A percentile compares a stretch with the other conserved stretches of the same genome.
Conservation (phyloP, 2,888 invertebrate species). For the Sthenelais limicola region DNA sequence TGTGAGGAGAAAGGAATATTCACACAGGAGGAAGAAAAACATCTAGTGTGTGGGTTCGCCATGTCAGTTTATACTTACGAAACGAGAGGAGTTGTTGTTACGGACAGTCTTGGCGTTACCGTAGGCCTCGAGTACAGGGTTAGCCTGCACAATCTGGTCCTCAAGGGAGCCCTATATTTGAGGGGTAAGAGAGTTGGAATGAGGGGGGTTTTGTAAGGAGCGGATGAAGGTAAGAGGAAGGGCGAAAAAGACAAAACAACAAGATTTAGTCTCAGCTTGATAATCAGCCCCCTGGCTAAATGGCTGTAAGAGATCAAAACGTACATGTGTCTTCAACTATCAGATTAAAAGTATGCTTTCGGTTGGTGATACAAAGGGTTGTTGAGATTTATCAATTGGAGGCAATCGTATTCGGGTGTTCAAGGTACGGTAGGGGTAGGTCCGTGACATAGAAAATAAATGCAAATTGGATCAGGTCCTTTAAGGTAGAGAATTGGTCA, state of each 20-base stretch:
- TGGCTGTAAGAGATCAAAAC: no score
- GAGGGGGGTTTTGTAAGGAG: slow-evolving; percentile 1
- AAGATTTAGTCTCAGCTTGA: no score
- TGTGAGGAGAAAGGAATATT: background rate
- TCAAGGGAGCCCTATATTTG: slow-evolving; percentile 87
- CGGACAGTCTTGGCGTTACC: slow-evolving; percentile 74
- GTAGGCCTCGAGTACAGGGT: slow-evolving; percentile 75
- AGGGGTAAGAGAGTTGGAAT: background rate
- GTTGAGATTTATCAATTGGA: no score
- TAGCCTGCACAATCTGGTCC: slow-evolving; percentile 99
- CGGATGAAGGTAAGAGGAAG: slow-evolving; percentile 3
- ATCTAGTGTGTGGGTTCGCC: slow-evolving; percentile 60
- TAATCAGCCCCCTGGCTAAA: no score
- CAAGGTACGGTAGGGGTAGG: no score
- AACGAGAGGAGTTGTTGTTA: slow-evolving; percentile 99
- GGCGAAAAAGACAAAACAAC: slow-evolving; percentile 12
- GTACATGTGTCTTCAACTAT: no score
- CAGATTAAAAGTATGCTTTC: no score
- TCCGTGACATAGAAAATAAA: no score
- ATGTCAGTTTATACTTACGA: slow-evolving; percentile 84
- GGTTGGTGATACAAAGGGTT: no score
- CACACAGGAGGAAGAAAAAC: background rate
- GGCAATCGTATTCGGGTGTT: no score
- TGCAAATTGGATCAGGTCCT: no score
- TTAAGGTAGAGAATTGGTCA: no score